These are phyloP conservation scores for Chelidonichthys spinosus DNA, from an alignment of 2,797 vertebrate species.

Conservation along the genomic window DNA sequence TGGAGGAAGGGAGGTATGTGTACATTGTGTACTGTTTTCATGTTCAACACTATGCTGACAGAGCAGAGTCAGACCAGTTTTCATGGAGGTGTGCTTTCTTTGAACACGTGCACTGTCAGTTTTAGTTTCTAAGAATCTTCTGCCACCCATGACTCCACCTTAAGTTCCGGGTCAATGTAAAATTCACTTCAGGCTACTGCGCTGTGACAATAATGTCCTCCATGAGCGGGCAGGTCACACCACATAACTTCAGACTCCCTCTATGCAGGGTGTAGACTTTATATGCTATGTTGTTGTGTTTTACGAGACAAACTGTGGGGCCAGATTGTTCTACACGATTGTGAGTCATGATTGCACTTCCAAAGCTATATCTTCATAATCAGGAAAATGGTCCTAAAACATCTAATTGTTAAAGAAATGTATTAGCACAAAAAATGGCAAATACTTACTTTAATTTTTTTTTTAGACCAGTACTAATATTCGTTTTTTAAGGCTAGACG, in stretches of 20 bases:
- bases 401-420: background rate
- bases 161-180: slow-evolving; percentile 31
- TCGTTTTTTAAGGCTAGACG: background rate
- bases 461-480: background rate
- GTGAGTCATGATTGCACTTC: background rate
- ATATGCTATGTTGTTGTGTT: background rate
- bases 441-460: background rate
- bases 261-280: background rate
- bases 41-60: slow-evolving; percentile 57
- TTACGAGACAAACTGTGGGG: background rate
- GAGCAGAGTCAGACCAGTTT: slow-evolving; percentile 59
- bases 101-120: background rate
- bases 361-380: background rate
- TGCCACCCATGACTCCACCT: slow-evolving; percentile 11
- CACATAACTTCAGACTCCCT: slow-evolving; percentile 6
- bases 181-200: slow-evolving; percentile 21
- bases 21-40: slow-evolving; percentile 69
- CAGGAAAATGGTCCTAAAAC: background rate
- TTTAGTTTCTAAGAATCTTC: slow-evolving; percentile 36
- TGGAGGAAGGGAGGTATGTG: slow-evolving; percentile 17
- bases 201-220: slow-evolving; percentile 13
- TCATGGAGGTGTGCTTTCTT: slow-evolving; percentile 25
- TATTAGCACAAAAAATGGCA: background rate
- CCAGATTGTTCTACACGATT: background rate
- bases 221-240: background rate